phyloP scores from a whole-genome alignment of 2,113 vertebrate genomes.

The Prolemur simus region DNA sequence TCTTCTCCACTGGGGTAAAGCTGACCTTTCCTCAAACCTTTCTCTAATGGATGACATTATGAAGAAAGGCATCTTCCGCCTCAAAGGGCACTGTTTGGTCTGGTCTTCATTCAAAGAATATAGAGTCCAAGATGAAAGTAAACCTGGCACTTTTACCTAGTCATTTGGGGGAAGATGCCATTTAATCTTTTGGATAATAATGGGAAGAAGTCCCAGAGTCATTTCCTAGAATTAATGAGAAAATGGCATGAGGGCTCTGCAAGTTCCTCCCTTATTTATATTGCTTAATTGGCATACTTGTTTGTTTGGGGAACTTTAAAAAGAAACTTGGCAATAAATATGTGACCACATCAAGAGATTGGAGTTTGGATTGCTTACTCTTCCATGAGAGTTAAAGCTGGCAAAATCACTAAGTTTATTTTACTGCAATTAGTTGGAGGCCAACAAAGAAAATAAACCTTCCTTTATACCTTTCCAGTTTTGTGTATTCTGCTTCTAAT shows the following conservation, averaged over 20 bases:
- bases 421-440: constrained; percentile 45
- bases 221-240: constrained; percentile 57
- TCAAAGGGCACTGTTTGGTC: constrained; percentile 56
- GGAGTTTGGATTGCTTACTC: background rate
- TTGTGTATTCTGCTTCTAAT: constrained; percentile 49
- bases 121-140: constrained; percentile 69
- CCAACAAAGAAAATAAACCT: background rate
- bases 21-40: constrained; percentile 68
- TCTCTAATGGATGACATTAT: constrained; percentile 65
- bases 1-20: constrained; percentile 45
- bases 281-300: constrained; percentile 56
- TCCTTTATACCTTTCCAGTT: constrained; percentile 42
- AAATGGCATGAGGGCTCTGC: background rate
- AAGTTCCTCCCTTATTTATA: constrained; percentile 36
- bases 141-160: constrained; percentile 53
- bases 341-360: constrained; percentile 2
- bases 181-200: background rate
- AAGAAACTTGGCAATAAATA: constrained; percentile 57
- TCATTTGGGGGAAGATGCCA: background rate
- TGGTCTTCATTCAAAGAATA: constrained; percentile 54
- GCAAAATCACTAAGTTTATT: constrained; percentile 47
- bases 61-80: constrained; percentile 51
- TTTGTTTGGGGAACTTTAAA: constrained; percentile 66
- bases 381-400: constrained; percentile 59
- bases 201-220: background rate